phyloP scores from a whole-genome alignment of 1,140 invertebrate species.

The Pemphigus obesinymphae region DNA sequence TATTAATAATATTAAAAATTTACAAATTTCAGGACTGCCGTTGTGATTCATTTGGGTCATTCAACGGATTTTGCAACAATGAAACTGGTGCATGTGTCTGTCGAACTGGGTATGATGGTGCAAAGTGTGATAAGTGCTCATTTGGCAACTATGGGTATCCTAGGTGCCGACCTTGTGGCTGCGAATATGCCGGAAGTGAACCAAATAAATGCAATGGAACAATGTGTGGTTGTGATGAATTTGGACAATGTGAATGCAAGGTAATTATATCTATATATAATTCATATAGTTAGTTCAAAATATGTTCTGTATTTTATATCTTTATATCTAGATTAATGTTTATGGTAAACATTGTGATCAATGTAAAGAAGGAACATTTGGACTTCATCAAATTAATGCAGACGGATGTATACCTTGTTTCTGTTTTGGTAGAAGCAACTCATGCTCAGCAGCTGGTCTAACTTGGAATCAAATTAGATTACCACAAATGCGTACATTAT shows the following conservation, averaged over 20 bases:
- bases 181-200: slow-evolving; percentile 65
- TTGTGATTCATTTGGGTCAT: slow-evolving; percentile 69
- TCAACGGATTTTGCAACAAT: slow-evolving; percentile 65
- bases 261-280: slow-evolving; percentile 50
- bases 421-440: slow-evolving; percentile 75
- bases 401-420: slow-evolving; percentile 80
- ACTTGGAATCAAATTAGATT: slow-evolving; percentile 70
- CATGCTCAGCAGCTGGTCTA: slow-evolving; percentile 71
- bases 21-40: slow-evolving; percentile 60
- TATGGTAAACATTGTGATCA: slow-evolving; percentile 74
- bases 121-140: slow-evolving; percentile 74
- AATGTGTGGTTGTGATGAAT: slow-evolving; percentile 68
- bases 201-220: slow-evolving; percentile 57
- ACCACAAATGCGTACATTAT: slow-evolving; percentile 56
- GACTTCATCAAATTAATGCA: slow-evolving; percentile 64
- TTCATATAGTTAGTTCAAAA: slow-evolving; percentile 40
- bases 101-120: slow-evolving; percentile 71
- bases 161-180: slow-evolving; percentile 76
- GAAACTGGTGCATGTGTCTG: slow-evolving; percentile 76
- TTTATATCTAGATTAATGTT: slow-evolving; percentile 62
- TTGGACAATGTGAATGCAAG: slow-evolving; percentile 84
- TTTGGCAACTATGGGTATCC: slow-evolving; percentile 86
- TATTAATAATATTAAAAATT: background rate
- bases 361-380: slow-evolving; percentile 81
- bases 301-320: background rate